phyloP scores from a whole-genome alignment of 2,888 invertebrate genomes.

The Nesidiocoris tenuis region DNA sequence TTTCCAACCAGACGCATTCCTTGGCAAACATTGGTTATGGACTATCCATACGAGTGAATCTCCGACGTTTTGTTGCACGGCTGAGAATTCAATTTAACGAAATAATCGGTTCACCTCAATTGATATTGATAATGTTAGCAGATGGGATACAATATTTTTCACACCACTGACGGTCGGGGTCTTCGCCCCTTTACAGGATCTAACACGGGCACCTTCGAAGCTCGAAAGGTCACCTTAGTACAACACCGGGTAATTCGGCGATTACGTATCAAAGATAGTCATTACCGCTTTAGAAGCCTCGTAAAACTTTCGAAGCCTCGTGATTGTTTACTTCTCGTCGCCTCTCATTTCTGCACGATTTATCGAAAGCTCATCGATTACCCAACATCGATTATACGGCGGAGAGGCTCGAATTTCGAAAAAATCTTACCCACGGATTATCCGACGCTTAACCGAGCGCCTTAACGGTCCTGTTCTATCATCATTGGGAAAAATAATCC shows the following conservation, averaged over 20 bases:
- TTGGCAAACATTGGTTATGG: no score
- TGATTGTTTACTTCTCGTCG: background rate
- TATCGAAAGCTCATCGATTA: background rate
- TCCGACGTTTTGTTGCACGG: no score
- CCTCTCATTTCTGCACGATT: background rate
- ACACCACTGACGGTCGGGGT: no score
- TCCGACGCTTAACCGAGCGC: background rate
- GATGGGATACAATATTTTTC: no score
- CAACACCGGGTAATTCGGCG: background rate
- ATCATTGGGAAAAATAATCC: background rate
- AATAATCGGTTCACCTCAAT: no score
- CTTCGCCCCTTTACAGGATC: no score
- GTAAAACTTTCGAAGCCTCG: background rate
- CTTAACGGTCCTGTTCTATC: background rate
- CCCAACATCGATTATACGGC: background rate
- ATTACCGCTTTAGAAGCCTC: background rate
- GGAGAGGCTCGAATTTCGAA: background rate
- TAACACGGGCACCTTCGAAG: no score
- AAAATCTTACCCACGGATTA: background rate
- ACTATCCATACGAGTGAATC: no score
- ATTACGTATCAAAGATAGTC: background rate
- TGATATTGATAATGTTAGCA: no score
- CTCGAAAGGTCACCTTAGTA: background rate
- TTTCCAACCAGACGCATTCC: no score
- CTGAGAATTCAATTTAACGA: no score